Evolutionary conservation across 2,113 vertebrate species (phyloP), one percentile per base, ranked within the genome.

Genomic region (Pedionomus torquatus): DNA sequence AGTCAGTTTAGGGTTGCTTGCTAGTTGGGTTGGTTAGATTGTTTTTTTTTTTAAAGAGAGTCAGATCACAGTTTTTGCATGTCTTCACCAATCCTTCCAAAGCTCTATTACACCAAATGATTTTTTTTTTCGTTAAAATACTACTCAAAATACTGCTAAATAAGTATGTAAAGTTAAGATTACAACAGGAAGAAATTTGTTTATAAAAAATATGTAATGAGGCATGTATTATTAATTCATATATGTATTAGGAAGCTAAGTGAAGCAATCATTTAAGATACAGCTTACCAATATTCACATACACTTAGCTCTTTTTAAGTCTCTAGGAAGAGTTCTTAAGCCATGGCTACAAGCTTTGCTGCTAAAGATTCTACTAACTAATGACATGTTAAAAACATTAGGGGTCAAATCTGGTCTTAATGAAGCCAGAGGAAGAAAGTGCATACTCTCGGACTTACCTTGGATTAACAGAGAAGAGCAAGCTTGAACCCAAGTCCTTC

Each of bases 401-500:
- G 10, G 13, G 54, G 28, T 60, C 52, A 90, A 85, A 83, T 35
- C 14, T 60, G 14, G 17, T 51, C 43, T 61, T 77, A 72, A 18
- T 4, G 7, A 93, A 86, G 37, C 20, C 19, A 26, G 5, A 16
- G 35, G 20, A 88, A 88, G 65, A 15, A 76, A 82, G 9, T 26
- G 26, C 33, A 51, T 55, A 48, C 4, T 2, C 25, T 54, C 0
- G 0, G 44, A 76, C 12, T 51, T 71, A 28, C 5, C 48, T 69
- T 69, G 23, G 26, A 37, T 37, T 57, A 88, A 10, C 41, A 80
- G 5, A 54, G 49, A 83, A 51, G 14, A 85, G 8, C 20, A 76
- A 65, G 72, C 6, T 64, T 49, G 43, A 94, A 43, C 7, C 2
- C 2, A 0, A 71, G 55, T 10, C 21, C 17, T 79, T 84, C 20